These are phyloP conservation scores for Sterrhoptilus dennistouni DNA, from an alignment of 2,113 vertebrate genomes.

Conservation along the genomic window DNA sequence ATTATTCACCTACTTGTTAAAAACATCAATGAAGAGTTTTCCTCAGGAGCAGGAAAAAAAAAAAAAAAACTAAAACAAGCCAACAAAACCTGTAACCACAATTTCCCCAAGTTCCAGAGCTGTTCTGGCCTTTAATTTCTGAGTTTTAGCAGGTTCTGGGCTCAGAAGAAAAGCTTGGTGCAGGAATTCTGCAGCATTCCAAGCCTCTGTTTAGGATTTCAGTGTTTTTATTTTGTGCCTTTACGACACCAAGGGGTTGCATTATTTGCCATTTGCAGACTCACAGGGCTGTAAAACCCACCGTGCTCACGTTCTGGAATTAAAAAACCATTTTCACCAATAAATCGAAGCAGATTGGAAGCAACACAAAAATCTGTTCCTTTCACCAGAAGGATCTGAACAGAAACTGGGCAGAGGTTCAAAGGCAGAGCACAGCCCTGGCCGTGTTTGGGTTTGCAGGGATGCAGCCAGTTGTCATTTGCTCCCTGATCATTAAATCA, in stretches of 20 bases:
- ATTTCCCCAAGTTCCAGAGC: neutral
- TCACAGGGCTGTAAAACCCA: neutral
- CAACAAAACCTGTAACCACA: neutral
- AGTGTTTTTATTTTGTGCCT: neutral
- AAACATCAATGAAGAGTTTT: neutral
- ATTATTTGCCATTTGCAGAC: neutral
- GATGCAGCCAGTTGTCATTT: neutral
- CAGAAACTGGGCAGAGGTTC: constrained; percentile 1
- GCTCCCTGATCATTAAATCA: neutral
- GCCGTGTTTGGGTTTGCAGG: neutral
- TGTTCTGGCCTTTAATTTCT: neutral
- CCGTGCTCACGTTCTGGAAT: neutral
- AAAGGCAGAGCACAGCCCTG: neutral
- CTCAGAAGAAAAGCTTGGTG: neutral
- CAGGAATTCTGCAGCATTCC: neutral
- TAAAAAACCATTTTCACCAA: neutral
- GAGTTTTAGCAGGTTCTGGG: neutral
- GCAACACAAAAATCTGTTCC: neutral
- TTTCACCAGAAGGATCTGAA: neutral
- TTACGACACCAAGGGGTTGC: neutral
- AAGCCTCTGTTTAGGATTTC: neutral
- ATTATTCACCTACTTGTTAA: neutral
- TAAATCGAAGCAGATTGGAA: neutral
- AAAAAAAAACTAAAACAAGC: neutral
- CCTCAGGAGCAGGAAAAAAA: neutral